Evolutionary conservation across 2,797 vertebrate species (phyloP), one percentile per base, ranked within the genome.

Genomic region (Peromyscus attwateri): DNA sequence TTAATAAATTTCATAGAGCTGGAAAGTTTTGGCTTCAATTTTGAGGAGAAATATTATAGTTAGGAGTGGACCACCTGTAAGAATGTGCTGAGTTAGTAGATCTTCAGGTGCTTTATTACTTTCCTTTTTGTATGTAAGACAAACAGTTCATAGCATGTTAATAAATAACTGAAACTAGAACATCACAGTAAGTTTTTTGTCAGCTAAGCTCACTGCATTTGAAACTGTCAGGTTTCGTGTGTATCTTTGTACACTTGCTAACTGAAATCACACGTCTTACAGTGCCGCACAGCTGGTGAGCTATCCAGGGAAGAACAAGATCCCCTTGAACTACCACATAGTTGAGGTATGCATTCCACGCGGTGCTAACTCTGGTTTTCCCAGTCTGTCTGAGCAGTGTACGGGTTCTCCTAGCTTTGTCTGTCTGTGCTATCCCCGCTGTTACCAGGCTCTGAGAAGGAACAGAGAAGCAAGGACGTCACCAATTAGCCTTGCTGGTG

Each of bases 251-350:
- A 11, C 14, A 4, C 88, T 95, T 95, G 82, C 76, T 85, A 83
- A 94, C 94, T 87, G 66, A 1, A 77, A 37, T 95, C 96, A 2
- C 23, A 13, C 96, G 1, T 98, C 94, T 84, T 96, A 49, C 96
- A 99, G 99, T 97, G 99, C 99, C 96, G 99, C 99, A 31, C 99
- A 99, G 98, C 98, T 99, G 87, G 99, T 99, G 95, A 99, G 99
- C 98, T 99, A 99, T 96, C 99, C 99, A 8, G 99, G 99, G 82
- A 99, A 99, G 97, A 99, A 99, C 97, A 99, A 99, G 98, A 99
- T 99, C 97, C 99, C 99, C 0, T 99, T 99, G 97, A 99, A 99
- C 98, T 99, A 99, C 97, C 99, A 99, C 97, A 99, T 99, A 34
- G 99, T 99, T 83, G 99, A 99, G 99, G 99, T 99, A 99, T 27